These are phyloP conservation scores for Pyrrhosoma nymphula DNA, from an alignment of 2,888 invertebrate species.

Conservation along the genomic window DNA sequence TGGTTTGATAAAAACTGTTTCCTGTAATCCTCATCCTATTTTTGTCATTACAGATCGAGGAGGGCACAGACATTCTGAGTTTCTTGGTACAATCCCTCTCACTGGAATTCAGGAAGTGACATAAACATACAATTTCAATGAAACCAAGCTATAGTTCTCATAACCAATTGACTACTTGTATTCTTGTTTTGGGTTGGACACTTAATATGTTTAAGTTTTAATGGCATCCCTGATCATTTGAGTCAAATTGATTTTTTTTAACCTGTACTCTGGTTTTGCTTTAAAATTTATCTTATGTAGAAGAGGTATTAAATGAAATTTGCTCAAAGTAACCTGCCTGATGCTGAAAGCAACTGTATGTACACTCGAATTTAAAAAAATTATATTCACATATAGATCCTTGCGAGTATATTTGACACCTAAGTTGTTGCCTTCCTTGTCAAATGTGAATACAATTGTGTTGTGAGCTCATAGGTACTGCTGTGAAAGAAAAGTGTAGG, in stretches of 20 bases:
- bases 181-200: constrained; percentile 49
- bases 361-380: neutral
- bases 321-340: constrained; percentile 43
- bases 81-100: constrained; percentile 88
- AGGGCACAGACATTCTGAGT: constrained; percentile 92
- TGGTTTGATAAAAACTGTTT: neutral
- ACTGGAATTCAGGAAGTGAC: constrained; percentile 80
- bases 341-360: neutral
- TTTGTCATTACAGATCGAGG: constrained; percentile 89
- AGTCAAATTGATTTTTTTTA: constrained; percentile 39
- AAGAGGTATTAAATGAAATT: neutral
- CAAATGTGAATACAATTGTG: neutral
- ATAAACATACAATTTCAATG: neutral
- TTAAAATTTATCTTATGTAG: neutral
- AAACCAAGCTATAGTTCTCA: constrained; percentile 40
- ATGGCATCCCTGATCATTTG: constrained; percentile 24
- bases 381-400: neutral
- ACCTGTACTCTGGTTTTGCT: constrained; percentile 12
- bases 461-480: neutral
- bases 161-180: constrained; percentile 56
- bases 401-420: too few species aligned
- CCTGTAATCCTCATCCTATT: constrained; percentile 64
- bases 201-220: constrained; percentile 36
- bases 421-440: neutral
- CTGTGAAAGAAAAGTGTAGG: constrained; percentile 13